A percentile compares a stretch with the other conserved stretches of the same genome.
Conservation (phyloP, 2,113 vertebrate species). For the Nansenia antarctica region DNA sequence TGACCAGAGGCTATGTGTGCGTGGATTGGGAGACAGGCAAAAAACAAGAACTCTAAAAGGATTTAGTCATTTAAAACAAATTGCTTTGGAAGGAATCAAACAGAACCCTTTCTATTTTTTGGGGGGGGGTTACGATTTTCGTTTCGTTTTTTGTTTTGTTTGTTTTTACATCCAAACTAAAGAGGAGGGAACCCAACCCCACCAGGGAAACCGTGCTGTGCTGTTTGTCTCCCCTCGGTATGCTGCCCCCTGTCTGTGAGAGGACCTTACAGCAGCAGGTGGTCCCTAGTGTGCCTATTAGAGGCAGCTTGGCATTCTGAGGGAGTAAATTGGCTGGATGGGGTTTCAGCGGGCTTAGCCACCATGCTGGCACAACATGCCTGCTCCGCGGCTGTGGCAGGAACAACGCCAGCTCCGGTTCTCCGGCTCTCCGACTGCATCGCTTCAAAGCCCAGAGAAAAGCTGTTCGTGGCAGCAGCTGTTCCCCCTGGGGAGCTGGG, state of each 20-base stretch:
- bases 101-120: slow-evolving; percentile 1
- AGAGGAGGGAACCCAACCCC: not conserved
- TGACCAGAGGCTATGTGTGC: slow-evolving; percentile 68
- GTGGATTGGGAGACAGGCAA: slow-evolving; percentile 40
- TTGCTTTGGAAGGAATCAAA: slow-evolving; percentile 58
- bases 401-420: slow-evolving; percentile 51
- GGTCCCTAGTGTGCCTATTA: slow-evolving; percentile 75
- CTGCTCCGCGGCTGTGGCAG: slow-evolving; percentile 57
- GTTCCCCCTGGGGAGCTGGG: slow-evolving; percentile 65
- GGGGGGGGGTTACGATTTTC: no score
- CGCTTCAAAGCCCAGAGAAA: slow-evolving; percentile 68
- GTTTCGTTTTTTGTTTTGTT: not conserved
- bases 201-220: not conserved
- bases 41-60: slow-evolving; percentile 58
- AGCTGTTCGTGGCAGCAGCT: slow-evolving; percentile 70
- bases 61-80: slow-evolving; percentile 70
- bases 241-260: slow-evolving; percentile 42
- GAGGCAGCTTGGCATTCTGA: slow-evolving; percentile 62
- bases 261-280: slow-evolving; percentile 55
- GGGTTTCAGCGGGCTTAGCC: slow-evolving; percentile 74
- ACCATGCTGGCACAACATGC: slow-evolving; percentile 72
- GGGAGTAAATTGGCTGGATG: slow-evolving; percentile 74
- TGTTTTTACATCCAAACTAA: not conserved
- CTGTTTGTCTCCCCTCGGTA: not conserved
- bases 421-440: slow-evolving; percentile 35